Conservation (phyloP, 2,113 vertebrate genomes). For the Seriola quinqueradiata region DNA sequence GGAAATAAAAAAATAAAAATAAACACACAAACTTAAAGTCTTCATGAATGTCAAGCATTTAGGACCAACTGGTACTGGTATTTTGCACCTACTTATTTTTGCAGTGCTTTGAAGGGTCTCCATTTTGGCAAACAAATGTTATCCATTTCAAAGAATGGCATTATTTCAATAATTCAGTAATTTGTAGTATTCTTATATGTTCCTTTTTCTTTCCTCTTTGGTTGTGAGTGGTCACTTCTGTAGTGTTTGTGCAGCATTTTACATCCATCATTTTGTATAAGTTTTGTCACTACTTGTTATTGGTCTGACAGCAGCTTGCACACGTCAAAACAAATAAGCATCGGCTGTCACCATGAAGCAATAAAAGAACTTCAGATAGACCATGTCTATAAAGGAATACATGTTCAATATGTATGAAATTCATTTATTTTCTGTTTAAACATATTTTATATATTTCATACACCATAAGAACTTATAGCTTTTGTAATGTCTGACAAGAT, state of each 20-base stretch:
- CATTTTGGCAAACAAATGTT: background rate
- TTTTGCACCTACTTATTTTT: slow-evolving; percentile 3
- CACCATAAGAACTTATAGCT: too few species aligned
- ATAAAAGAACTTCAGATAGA: background rate
- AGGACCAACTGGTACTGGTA: background rate
- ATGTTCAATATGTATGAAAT: background rate
- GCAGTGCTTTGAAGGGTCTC: background rate
- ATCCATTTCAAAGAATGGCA: background rate
- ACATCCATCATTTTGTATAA: slow-evolving; percentile 24
- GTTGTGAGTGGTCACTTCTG: background rate
- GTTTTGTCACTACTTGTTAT: slow-evolving; percentile 15
- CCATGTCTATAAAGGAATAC: background rate
- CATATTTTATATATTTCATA: background rate
- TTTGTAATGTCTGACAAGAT: too few species aligned
- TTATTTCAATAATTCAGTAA: background rate
- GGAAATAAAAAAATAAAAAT: background rate
- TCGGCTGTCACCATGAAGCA: slow-evolving; percentile 3
- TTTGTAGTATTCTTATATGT: background rate
- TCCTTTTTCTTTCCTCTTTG: background rate
- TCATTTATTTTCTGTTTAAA: background rate
- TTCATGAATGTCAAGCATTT: slow-evolving; percentile 7
- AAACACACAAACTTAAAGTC: background rate
- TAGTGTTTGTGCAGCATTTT: background rate
- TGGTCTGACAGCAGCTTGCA: slow-evolving; percentile 41
- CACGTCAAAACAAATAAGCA: slow-evolving; percentile 34